Conservation (phyloP, 2,113 vertebrate species). For the Scolopax mira region DNA sequence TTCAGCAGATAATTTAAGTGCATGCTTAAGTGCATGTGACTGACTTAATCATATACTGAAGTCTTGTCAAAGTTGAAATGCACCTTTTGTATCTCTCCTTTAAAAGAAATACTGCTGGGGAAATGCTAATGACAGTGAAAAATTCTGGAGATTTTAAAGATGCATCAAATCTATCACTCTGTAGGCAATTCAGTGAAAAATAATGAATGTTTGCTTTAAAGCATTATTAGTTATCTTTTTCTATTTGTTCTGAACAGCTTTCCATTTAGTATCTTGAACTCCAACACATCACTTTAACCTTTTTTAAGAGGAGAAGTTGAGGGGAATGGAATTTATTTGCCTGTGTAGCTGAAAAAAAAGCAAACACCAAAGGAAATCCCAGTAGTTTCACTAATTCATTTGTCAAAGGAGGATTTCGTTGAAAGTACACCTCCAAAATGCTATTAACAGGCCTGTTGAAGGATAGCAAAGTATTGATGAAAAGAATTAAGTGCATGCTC, state of each 20-base stretch:
- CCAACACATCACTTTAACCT: neutral
- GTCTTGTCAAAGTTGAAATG: neutral
- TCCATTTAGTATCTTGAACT: neutral
- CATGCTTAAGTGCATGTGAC: neutral
- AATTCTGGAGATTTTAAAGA: neutral
- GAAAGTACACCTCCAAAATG: constrained; percentile 16
- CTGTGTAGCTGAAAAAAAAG: neutral
- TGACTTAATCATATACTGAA: neutral
- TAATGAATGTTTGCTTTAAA: neutral
- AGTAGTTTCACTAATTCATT: constrained; percentile 17
- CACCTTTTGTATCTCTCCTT: neutral
- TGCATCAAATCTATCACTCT: neutral
- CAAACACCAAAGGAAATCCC: neutral
- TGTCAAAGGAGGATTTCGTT: constrained; percentile 15
- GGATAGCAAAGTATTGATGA: constrained; percentile 4
- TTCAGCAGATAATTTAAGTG: constrained; percentile 11
- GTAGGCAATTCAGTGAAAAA: neutral
- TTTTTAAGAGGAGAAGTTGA: neutral
- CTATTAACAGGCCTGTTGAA: constrained; percentile 35
- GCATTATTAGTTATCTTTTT: neutral
- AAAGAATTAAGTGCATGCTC: constrained; percentile 42
- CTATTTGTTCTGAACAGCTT: neutral
- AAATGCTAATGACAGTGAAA: neutral
- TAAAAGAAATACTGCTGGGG: neutral
- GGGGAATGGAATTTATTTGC: neutral